Conservation (phyloP, 2,888 invertebrate genomes). For the Drosophila paranaensis region DNA sequence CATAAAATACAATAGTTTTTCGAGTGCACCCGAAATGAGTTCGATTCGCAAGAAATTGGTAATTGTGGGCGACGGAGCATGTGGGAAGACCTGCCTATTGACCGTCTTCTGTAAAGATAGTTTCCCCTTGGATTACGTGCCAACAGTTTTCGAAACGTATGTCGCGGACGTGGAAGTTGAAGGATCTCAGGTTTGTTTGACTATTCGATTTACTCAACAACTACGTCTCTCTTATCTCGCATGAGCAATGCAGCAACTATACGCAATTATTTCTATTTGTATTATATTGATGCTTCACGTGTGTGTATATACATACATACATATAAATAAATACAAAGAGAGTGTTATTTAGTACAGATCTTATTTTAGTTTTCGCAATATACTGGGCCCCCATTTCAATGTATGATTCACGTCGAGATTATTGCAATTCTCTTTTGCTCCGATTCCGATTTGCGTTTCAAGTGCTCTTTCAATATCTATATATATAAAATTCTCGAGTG, state of each 20-base stretch:
- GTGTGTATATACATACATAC: background rate
- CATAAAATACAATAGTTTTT: background rate
- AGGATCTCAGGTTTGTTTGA: constrained; percentile 89
- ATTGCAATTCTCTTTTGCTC: constrained; percentile 18
- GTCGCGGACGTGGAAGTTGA: constrained; percentile 99
- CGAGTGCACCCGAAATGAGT: constrained; percentile 86
- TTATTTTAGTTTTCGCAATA: constrained; percentile 47
- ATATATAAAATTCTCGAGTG: no score
- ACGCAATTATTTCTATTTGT: constrained; percentile 20
- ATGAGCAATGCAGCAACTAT: constrained; percentile 15
- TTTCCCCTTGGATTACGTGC: constrained; percentile 99
- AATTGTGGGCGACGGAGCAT: constrained; percentile 99
- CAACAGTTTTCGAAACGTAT: constrained; percentile 99
- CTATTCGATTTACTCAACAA: background rate
- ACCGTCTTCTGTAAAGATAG: constrained; percentile 99
- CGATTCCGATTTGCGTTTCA: constrained; percentile 11
- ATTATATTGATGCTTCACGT: constrained; percentile 4
- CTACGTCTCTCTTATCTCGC: constrained; percentile 5
- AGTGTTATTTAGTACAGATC: constrained; percentile 50
- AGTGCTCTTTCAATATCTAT: constrained; percentile 7
- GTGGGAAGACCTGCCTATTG: constrained; percentile 99
- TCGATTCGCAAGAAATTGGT: constrained; percentile 98
- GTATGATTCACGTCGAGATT: constrained; percentile 39
- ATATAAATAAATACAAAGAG: constrained; percentile 3
- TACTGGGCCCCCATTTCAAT: constrained; percentile 25